Base-by-base conservation (phyloP, 2,113 vertebrate species). In the Pogona vitticeps region DNA sequence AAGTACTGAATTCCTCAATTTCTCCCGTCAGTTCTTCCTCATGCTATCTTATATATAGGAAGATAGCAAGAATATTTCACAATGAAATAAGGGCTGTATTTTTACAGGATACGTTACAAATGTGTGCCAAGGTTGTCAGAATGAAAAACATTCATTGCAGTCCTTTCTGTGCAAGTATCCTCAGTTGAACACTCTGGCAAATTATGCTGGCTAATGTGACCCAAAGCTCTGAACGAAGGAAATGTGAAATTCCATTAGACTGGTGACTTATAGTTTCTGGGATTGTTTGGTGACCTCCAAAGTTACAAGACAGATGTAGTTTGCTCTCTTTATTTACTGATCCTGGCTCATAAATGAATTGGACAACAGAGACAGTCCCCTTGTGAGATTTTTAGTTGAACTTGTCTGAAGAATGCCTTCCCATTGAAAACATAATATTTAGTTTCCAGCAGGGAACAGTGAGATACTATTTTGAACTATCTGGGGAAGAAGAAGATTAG, bases 391-490 rank as follows among this genome's bases (percentile, higher is more conserved):
- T 87, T 93, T 86, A 90, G 86, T 84, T 92, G 88, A 93, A 94
- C 82, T 89, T 92, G 82, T 92, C 90, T 89, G 90, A 92, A 88
- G 88, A 94, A 95, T 85, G 86, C 84, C 88, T 94, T 89, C 83
- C 90, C 71, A 61, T 87, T 92, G 77, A 92, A 94, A 94, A 85
- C 89, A 95, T 92, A 95, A 94, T 94, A 90, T 92, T 94, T 95
- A 80, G 75, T 90, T 95, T 94, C 90, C 68, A 93, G 76, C 87
- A 90, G 88, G 91, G 82, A 94, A 79, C 56, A 88, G 75, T 86
- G 18, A 61, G 82, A 94, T 82, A 90, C 23, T 89, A 65, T 92
- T 94, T 90, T 86, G 40, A 90, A 86, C 6, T 65, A 88, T 80
- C 63, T 78, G 78, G 67, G 65, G 89, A 84, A 90, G 91, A 81